Conservation (phyloP, 2,113 vertebrate species). For the Python bivittatus region DNA sequence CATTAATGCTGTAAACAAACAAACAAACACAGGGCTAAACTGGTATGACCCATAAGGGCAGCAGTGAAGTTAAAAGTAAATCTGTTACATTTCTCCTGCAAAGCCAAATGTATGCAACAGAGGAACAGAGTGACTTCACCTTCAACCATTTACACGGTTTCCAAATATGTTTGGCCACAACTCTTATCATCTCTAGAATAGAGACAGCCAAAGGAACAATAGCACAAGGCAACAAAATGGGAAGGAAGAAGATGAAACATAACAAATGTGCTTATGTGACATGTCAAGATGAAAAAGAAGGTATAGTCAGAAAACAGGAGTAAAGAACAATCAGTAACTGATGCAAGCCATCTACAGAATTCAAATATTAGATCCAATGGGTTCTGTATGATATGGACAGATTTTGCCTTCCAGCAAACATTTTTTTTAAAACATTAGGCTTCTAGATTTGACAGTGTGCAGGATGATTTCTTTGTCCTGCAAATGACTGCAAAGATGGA, state of each 20-base stretch:
- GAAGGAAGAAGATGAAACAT: background rate
- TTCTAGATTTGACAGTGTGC: background rate
- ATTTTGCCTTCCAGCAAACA: background rate
- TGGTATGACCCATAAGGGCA: background rate
- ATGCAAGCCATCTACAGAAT: background rate
- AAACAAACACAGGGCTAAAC: background rate
- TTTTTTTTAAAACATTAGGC: too few species aligned
- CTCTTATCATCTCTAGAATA: background rate
- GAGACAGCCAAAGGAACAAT: background rate
- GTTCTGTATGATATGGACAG: background rate
- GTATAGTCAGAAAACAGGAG: background rate
- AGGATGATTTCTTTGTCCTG: background rate
- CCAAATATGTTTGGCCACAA: background rate
- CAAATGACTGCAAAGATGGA: background rate
- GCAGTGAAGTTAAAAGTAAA: background rate
- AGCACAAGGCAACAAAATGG: background rate
- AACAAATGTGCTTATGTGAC: background rate
- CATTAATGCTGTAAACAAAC: background rate
- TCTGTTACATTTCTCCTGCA: background rate
- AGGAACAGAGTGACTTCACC: background rate
- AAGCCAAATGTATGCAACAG: background rate
- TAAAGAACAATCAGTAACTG: background rate
- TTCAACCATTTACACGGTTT: background rate
- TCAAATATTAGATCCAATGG: background rate
- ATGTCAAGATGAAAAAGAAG: background rate